Conservation (phyloP, 2,113 vertebrate species). For the Pelecanoides urinatrix region DNA sequence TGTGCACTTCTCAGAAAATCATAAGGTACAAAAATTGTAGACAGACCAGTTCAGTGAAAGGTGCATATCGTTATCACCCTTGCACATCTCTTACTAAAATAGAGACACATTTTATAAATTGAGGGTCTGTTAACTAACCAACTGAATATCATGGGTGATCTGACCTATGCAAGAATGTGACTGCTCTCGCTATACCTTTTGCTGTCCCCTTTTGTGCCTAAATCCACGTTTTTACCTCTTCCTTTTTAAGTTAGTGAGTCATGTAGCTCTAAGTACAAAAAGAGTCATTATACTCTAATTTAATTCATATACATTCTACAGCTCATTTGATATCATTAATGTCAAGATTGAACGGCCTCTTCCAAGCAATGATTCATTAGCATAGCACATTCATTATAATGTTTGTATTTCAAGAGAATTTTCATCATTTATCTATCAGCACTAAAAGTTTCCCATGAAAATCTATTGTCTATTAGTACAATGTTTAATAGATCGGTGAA, state of each 20-base stretch:
- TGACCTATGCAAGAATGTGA: neutral
- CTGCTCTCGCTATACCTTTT: neutral
- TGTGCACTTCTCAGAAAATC: neutral
- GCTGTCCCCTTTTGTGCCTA: neutral
- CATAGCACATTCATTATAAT: neutral
- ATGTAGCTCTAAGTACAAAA: neutral
- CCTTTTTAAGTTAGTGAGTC: neutral
- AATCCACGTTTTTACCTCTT: neutral
- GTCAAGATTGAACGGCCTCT: neutral
- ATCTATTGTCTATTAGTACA: neutral
- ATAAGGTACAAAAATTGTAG: neutral
- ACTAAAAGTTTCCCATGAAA: neutral
- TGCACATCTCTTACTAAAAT: neutral
- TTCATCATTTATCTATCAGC: neutral
- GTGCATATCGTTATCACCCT: neutral
- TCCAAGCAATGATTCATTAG: slow-evolving; percentile 31
- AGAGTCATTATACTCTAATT: neutral
- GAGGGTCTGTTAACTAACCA: neutral
- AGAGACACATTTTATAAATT: neutral
- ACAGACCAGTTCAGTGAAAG: neutral
- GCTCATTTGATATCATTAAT: slow-evolving; percentile 29
- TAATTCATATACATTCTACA: slow-evolving; percentile 31
- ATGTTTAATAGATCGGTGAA: neutral
- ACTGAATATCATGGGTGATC: neutral
- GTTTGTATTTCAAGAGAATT: slow-evolving; percentile 14